Conservation (phyloP, 1,140 invertebrate species). For the Calephelis nemesis region DNA sequence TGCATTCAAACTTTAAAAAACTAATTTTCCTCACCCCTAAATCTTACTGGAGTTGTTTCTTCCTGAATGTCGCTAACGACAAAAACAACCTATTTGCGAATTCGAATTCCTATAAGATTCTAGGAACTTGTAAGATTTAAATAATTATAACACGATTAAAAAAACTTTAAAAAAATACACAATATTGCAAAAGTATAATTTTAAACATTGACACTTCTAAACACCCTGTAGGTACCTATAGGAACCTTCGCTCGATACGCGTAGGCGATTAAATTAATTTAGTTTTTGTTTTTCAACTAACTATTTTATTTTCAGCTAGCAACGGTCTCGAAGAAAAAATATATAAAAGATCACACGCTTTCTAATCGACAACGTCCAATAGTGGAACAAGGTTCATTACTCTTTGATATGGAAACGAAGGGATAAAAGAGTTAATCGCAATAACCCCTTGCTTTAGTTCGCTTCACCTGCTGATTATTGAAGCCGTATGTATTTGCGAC, state of each 20-base stretch:
- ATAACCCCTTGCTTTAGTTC: constrained; percentile 75
- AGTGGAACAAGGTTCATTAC: constrained; percentile 78
- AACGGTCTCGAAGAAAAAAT: constrained; percentile 13
- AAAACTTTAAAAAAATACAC: neutral
- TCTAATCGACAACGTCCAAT: constrained; percentile 71
- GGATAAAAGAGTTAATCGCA: constrained; percentile 79
- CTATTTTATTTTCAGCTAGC: constrained; percentile 1
- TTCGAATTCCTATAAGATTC: constrained; percentile 7
- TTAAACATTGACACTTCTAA: neutral
- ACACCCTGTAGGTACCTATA: neutral
- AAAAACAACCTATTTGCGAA: neutral
- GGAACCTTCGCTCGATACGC: neutral
- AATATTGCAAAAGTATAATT: neutral
- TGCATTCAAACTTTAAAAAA: constrained; percentile 31
- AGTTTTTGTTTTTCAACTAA: neutral
- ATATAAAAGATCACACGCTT: constrained; percentile 69
- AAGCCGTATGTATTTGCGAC: constrained; percentile 75
- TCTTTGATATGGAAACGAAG: constrained; percentile 79
- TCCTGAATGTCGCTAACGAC: neutral
- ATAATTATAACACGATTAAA: neutral
- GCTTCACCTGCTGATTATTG: constrained; percentile 78
- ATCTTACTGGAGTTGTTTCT: neutral
- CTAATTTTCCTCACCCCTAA: constrained; percentile 9
- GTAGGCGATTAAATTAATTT: too few relatives aligned
- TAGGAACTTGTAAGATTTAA: constrained; percentile 16